Base-by-base conservation (phyloP, 2,113 vertebrate genomes). In the Pantherophis guttatus region DNA sequence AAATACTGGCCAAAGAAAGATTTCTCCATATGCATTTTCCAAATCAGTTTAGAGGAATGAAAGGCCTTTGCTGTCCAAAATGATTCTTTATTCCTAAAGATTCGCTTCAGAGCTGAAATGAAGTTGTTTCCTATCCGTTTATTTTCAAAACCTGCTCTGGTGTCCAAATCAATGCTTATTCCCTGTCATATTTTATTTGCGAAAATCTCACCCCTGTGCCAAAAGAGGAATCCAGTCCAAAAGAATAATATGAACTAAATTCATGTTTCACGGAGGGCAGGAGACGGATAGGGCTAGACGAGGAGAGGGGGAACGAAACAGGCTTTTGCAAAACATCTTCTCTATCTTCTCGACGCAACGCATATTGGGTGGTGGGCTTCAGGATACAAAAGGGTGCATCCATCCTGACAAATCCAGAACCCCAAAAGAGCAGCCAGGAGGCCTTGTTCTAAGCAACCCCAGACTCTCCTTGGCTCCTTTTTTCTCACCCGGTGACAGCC, bases 231-330 rank as follows among this genome's bases (percentile, higher is more conserved):
- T 39, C 70, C 70, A 19, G 33, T 7, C 15, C 7, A 75, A 33
- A 75, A 75, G 0, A 70, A n/a, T 4, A 65, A n/a, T 12, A 70
- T 2, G 15, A 75, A 33, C n/a, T 75, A 39, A 39, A 39, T 39
- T 39, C n/a, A 3, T 39, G 19, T 75, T 75, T 17, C n/a, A 75
- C 0, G 6, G 70, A 75, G 70, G 70, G 70, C n/a, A 19, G 70
- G 70, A 75, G n/a, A 75, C 19, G 19, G 39, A 39, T 75, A 39
- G n/a, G n/a, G 70, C n/a, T 75, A 39, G n/a, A 33, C 19, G 29
- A 1, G 11, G 4, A 5, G 62, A 0, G 59, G 3, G 9, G 9
- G 1, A n/a, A 65, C 0, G 11, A 39, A 75, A 15, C 6, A 8
- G 7, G 15, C 15, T 17, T 81, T 81, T 39, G 70, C 15, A 39